Conservation (phyloP, 1,140 invertebrate species). For the Drosophila oshimai region DNA sequence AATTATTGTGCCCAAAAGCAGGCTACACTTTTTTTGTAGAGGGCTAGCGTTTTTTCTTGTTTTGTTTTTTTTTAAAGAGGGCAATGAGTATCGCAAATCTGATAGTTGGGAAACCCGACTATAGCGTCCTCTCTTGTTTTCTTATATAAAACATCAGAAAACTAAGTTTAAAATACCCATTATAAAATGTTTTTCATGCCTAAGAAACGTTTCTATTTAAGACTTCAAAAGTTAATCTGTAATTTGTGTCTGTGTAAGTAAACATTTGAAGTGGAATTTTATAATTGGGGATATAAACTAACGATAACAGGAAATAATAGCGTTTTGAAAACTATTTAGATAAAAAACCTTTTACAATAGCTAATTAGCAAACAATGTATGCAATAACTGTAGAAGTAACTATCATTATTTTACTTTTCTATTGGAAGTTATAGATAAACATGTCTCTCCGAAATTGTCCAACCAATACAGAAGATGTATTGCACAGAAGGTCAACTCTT, state of each 20-base stretch:
- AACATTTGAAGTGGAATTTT: neutral
- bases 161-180: neutral
- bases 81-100: too few species aligned
- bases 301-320: neutral
- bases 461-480: constrained; percentile 1
- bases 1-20: too few species aligned
- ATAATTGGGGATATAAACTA: constrained; percentile 5
- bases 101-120: too few species aligned
- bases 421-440: neutral
- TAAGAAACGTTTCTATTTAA: too few species aligned
- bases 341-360: neutral
- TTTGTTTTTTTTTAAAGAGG: too few species aligned
- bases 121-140: too few species aligned
- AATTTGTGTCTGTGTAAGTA: too few species aligned
- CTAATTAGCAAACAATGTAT: neutral
- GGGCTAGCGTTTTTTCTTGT: too few species aligned
- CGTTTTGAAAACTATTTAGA: neutral
- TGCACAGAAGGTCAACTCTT: constrained; percentile 45
- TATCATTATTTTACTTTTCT: neutral
- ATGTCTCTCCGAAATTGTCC: neutral
- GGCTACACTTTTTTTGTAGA: too few species aligned
- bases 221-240: too few species aligned
- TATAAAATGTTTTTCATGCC: too few species aligned
- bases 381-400: neutral
- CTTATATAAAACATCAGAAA: too few species aligned